These are phyloP conservation scores for Bombyx mandarina DNA, from an alignment of 1,140 invertebrate species.

Conservation along the genomic window DNA sequence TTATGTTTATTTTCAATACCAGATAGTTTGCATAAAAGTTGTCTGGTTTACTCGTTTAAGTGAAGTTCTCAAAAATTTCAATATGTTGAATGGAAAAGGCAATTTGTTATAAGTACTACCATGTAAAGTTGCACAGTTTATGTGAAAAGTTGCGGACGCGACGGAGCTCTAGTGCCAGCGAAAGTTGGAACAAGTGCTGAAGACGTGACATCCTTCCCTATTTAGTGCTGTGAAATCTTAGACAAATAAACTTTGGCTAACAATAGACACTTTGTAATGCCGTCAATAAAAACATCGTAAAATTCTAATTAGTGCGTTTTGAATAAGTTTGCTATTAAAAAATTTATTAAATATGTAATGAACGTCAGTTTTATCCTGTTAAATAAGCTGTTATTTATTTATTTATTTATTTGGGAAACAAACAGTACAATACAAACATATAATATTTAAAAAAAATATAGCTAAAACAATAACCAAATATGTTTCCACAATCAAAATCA, in stretches of 20 bases:
- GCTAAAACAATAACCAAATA: too few relatives aligned
- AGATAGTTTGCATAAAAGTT: background rate
- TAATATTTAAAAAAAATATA: too few relatives aligned
- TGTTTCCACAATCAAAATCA: too few relatives aligned
- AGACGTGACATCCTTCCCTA: conserved; percentile 25
- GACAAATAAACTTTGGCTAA: conserved; percentile 13
- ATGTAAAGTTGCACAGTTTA: conserved; percentile 31
- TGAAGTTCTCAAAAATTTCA: conserved; percentile 20
- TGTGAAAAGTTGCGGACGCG: conserved; percentile 34
- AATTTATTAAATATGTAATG: too few relatives aligned
- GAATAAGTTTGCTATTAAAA: too few relatives aligned
- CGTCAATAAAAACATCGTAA: background rate
- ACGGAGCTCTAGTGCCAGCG: conserved; percentile 14
- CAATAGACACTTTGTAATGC: conserved; percentile 8
- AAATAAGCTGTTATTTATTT: too few relatives aligned
- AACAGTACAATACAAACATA: too few relatives aligned
- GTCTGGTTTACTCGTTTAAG: conserved; percentile 1
- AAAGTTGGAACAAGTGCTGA: conserved; percentile 27
- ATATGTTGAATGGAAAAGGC: conserved; percentile 24
- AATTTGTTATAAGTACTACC: conserved; percentile 25
- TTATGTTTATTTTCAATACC: background rate
- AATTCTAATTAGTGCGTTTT: background rate
- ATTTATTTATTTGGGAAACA: too few relatives aligned
- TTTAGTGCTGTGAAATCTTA: conserved; percentile 18
- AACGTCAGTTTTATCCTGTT: too few relatives aligned